Evolutionary conservation across 2,797 vertebrate genomes (phyloP), one percentile per base, ranked within the genome.

Genomic region (Thaleichthys pacificus): DNA sequence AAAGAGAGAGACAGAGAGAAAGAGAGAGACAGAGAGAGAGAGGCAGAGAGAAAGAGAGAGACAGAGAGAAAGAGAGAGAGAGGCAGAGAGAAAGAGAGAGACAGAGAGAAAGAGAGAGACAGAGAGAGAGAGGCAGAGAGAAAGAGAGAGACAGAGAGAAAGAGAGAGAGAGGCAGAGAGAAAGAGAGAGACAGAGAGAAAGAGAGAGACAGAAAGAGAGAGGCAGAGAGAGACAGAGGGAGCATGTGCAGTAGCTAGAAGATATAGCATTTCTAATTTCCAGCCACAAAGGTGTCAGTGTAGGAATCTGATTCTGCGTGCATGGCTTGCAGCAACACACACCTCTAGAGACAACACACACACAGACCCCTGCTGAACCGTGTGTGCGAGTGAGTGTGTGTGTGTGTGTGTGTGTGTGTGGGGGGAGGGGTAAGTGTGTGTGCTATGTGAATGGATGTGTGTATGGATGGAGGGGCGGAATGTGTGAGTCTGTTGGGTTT

Each of bases 301-400:
- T 72, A 77, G 73, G 62, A 90, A 79, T 69, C 61, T 68, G 72
- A 73, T 70, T 80, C 61, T 30, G 56, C 30, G 19, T 77, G 64
- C 72, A 77, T 51, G 69, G 81, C 74, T 86, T 85, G 77, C 77
- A 86, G 75, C 70, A 80, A 77, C 72, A 72, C 75, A 66, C 69
- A 19, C 21, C n/a, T 75, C 80, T 35, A 73, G 68, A 61, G 32
- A 71, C 68, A 61, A 77, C 73, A 80, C 70, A 61, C 26, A 76
- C 28, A 64, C 75, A 87, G 85, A 77, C 87, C 80, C 81, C 77
- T 81, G 70, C 69, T 72, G 69, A 79, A 67, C 72, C 78, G 77
- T 65, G 69, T 42, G 71, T 60, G 76, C 47, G 6, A 57, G 69
- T 54, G 11, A 57, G 69, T 73, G 66, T 72, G 68, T 74, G 68